Evolutionary conservation across 2,113 vertebrate genomes (phyloP).

Genomic region (Cyanoderma ruficeps): DNA sequence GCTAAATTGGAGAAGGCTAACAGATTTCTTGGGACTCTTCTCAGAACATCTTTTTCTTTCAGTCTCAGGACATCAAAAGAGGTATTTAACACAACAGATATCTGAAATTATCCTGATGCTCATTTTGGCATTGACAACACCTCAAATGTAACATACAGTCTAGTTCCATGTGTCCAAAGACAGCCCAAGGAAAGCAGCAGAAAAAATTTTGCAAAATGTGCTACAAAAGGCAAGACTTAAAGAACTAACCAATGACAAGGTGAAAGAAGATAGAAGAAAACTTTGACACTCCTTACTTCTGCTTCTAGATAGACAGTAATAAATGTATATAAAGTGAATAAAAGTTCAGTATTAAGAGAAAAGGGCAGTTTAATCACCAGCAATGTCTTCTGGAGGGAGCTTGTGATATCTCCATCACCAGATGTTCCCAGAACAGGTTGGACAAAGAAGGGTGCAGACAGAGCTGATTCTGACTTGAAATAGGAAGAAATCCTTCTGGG

Average conservation of each 20-base stretch:
- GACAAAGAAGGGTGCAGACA: neutral
- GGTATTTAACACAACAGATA: neutral
- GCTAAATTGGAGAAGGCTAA: neutral
- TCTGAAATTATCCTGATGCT: neutral
- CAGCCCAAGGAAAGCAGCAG: neutral
- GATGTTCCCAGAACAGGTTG: neutral
- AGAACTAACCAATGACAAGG: neutral
- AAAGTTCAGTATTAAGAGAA: neutral
- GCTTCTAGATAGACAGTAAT: neutral
- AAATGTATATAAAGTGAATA: neutral
- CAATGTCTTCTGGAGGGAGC: neutral
- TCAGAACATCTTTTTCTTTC: neutral
- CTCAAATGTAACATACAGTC: neutral
- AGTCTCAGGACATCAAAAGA: neutral
- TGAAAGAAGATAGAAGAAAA: neutral
- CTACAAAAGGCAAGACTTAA: neutral
- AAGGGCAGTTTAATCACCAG: neutral
- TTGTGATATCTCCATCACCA: neutral
- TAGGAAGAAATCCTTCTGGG: neutral
- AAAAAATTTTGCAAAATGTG: neutral
- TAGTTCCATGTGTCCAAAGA: neutral
- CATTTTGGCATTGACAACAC: neutral
- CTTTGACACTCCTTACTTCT: neutral
- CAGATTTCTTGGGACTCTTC: neutral
- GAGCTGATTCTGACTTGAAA: neutral